Conservation (phyloP, 2,113 vertebrate genomes). For the Beaufortia kweichowensis region DNA sequence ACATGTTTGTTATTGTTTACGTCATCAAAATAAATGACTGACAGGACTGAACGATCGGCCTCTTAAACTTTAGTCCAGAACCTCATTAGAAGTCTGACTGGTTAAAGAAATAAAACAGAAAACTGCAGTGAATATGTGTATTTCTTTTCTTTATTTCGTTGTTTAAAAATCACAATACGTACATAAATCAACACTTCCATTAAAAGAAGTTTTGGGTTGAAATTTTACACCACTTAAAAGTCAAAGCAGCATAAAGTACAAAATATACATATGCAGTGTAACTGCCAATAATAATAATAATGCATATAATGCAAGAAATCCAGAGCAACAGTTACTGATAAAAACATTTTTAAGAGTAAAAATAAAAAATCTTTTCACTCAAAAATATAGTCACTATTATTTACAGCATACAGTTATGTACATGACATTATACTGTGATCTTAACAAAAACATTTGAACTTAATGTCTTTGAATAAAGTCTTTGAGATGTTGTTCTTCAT, state of each 20-base stretch:
- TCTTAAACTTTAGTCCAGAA: no score
- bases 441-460: no score
- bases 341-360: background rate
- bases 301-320: conserved; percentile 28
- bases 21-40: no score
- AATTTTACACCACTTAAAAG: background rate
- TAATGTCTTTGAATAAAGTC: no score
- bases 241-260: background rate
- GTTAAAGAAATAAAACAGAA: background rate
- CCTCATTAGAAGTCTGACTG: background rate
- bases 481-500: background rate
- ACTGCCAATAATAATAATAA: background rate
- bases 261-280: background rate
- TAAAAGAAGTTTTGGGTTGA: conserved; percentile 6
- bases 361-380: background rate
- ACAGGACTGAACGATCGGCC: no score
- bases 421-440: no score
- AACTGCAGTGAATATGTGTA: background rate
- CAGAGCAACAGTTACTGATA: background rate
- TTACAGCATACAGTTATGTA: background rate
- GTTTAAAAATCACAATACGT: conserved; percentile 6
- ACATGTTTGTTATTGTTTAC: no score
- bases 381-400: background rate
- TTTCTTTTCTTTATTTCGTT: background rate
- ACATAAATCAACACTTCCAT: conserved; percentile 16